phyloP scores from a whole-genome alignment of 2,797 vertebrate genomes.

The Sebastes alutus region DNA sequence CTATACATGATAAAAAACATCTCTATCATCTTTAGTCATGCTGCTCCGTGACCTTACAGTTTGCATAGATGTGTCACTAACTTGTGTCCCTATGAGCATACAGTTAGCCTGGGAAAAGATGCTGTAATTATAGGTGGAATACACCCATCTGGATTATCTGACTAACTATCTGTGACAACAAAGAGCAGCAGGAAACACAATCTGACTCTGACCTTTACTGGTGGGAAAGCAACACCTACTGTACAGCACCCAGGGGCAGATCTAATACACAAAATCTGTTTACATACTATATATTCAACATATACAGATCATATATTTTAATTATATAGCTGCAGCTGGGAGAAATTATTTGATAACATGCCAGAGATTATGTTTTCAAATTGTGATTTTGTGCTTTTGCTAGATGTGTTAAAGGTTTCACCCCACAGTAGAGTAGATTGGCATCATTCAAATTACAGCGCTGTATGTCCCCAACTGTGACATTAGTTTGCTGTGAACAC shows the following conservation, averaged over 20 bases:
- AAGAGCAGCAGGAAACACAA: conserved; percentile 62
- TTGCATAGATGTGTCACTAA: conserved; percentile 1
- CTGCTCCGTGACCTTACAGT: neutral
- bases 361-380: neutral
- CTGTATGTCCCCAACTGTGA: neutral
- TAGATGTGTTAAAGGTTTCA: neutral
- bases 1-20: neutral
- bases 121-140: conserved; percentile 48
- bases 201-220: conserved; percentile 64
- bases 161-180: conserved; percentile 49
- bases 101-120: conserved; percentile 54
- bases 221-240: conserved; percentile 50
- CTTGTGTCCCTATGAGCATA: neutral
- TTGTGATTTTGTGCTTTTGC: neutral
- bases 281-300: neutral
- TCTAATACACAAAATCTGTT: neutral
- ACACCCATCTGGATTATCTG: conserved; percentile 60
- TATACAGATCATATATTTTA: neutral
- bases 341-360: neutral
- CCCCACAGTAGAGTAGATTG: neutral
- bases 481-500: conserved; percentile 42
- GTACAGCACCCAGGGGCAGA: conserved; percentile 3
- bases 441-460: neutral
- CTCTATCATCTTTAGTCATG: neutral
- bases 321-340: neutral